Percentiles rank a stretch among this genome's conserved stretches.
phyloP scores from a whole-genome alignment of 2,888 invertebrate species.

The Pelosia muscerda region DNA sequence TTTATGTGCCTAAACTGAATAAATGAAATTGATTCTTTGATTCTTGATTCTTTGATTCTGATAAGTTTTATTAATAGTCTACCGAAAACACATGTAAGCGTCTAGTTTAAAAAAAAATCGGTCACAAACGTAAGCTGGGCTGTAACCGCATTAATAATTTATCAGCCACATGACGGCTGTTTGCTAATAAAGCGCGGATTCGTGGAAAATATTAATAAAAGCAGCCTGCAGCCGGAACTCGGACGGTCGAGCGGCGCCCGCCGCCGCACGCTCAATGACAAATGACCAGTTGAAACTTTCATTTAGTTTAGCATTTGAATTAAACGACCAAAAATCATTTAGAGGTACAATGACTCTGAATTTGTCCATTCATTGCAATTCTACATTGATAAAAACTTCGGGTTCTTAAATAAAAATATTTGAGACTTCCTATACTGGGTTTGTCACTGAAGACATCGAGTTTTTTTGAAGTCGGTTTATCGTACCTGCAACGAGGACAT shows the following conservation, averaged over 20 bases:
- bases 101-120: constrained; percentile 70
- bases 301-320: constrained; percentile 81
- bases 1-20: too few relatives aligned
- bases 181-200: constrained; percentile 86
- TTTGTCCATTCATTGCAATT: background rate
- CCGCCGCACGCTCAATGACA: constrained; percentile 72
- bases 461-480: too few relatives aligned
- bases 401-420: background rate
- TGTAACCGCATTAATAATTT: constrained; percentile 86
- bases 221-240: constrained; percentile 81
- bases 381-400: background rate
- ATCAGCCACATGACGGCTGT: constrained; percentile 86
- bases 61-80: constrained; percentile 28
- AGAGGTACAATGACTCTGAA: background rate
- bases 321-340: constrained; percentile 60
- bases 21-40: too few relatives aligned
- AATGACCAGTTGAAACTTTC: constrained; percentile 82
- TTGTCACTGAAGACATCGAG: too few relatives aligned
- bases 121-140: constrained; percentile 77
- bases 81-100: constrained; percentile 55
- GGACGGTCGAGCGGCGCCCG: constrained; percentile 66
- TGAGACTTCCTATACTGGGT: too few relatives aligned
- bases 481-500: too few relatives aligned
- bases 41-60: too few relatives aligned
- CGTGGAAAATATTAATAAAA: constrained; percentile 86